Evolutionary conservation across 2,797 vertebrate species (phyloP), one percentile per base, ranked within the genome.

Genomic region (Erithacus rubecula): DNA sequence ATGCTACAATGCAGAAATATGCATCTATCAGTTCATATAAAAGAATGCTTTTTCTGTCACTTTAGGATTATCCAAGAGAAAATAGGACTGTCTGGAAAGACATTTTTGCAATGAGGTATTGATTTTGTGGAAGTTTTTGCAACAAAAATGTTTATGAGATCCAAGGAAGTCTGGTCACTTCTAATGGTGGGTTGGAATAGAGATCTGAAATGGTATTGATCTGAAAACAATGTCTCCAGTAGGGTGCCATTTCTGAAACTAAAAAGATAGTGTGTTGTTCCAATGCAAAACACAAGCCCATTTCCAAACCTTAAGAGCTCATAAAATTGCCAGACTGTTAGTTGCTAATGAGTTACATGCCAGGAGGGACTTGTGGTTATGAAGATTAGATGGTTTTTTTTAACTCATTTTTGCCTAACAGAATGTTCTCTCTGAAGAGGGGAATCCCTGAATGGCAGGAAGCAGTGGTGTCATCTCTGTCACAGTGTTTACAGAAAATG

Each of bases 111-210:
- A 43, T 26, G 39, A 91, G 21, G n/a, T 90, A 96, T 96, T 75
- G 94, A 94, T 93, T 94, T 90, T 82, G 59, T 79, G 65, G 85
- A 93, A 91, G n/a, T 69, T 91, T 92, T 91, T 86, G 44, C 65
- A 83, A 72, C 44, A 86, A 81, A 44, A 87, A 89, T 5, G 19
- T 83, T 89, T 91, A 37, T 86, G 79, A 92, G 58, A 69, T 72
- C 65, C 65, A 59, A 52, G 24, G 39, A 21, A 55, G 11, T 75
- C 72, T 1, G 3, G 74, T 78, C 72, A 79, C 43, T 96, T 91
- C 65, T 83, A 47, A 51, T 83, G 65, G 62, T 27, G 90, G 63
- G 41, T 32, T 76, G 43, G 30, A 94, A 78, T 36, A 72, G 72
- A 90, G 43, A 71, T 72, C 34, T 74, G 71, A 96, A 89, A 83